Conservation (phyloP, 2,797 vertebrate species). For the Champsocephalus gunnari region DNA sequence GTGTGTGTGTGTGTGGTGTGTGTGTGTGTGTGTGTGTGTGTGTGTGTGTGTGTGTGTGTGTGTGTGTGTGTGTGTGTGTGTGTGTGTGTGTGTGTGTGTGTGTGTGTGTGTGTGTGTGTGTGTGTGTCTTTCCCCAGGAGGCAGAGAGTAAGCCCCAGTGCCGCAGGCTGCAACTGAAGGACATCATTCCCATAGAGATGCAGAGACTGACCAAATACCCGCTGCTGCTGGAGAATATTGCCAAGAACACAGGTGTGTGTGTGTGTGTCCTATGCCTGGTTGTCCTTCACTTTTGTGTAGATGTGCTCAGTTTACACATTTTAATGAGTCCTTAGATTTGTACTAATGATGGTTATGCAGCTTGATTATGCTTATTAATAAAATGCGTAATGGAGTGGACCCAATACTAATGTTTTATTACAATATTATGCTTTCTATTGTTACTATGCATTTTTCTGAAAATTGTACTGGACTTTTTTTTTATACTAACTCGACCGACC, state of each 20-base stretch:
- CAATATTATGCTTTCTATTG: neutral
- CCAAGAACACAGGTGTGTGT: conserved; percentile 89
- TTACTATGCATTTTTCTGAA: neutral
- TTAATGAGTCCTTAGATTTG: neutral
- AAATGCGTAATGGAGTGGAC: neutral
- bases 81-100: too few species aligned
- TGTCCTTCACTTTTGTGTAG: neutral
- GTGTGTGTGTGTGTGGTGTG: too few species aligned
- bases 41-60: too few species aligned
- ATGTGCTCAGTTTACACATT: neutral
- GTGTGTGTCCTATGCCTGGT: neutral
- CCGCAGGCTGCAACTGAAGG: conserved; percentile 93
- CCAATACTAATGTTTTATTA: neutral
- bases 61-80: too few species aligned
- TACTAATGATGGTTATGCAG: neutral
- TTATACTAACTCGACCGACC: too few species aligned
- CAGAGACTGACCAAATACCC: conserved; percentile 95
- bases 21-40: neutral
- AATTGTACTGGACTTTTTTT: neutral
- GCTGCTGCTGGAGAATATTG: conserved; percentile 91
- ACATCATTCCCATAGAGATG: conserved; percentile 95
- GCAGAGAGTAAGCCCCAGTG: conserved; percentile 92
- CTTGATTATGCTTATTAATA: neutral
- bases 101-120: too few species aligned
- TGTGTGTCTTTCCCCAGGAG: conserved; percentile 78